A percentile compares a stretch with the other conserved stretches of the same genome.
Conservation (phyloP, 2,888 invertebrate genomes). For the Caenorhabditis becei region DNA sequence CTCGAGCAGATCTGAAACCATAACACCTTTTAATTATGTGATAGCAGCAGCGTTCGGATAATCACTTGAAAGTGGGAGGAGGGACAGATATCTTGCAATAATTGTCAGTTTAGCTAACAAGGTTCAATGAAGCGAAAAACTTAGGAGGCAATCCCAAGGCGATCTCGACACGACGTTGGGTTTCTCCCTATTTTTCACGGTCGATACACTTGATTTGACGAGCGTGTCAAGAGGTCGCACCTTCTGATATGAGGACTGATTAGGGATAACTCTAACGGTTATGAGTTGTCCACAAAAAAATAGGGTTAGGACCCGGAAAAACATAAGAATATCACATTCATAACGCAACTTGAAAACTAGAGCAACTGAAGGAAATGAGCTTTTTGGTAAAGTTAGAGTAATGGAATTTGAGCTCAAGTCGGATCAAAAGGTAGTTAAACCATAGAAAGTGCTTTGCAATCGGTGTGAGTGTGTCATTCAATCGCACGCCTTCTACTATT, state of each 20-base stretch:
- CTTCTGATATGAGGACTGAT: conserved; percentile 37
- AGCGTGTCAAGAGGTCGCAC: conserved; percentile 55
- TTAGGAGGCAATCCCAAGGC: conserved; percentile 58
- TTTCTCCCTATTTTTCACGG: conserved; percentile 52
- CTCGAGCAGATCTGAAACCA: conserved; percentile 60
- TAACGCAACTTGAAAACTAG: not conserved
- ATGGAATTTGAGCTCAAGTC: conserved; percentile 13
- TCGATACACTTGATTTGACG: conserved; percentile 56
- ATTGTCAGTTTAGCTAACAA: conserved; percentile 62
- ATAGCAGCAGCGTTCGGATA: conserved; percentile 9
- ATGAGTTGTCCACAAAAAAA: not conserved
- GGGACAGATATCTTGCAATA: conserved; percentile 56
- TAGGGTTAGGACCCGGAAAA: not conserved
- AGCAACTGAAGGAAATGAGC: not conserved
- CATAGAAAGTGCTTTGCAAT: conserved; percentile 64
- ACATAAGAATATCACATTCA: no score
- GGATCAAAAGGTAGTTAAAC: conserved; percentile 61
- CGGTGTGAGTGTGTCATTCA: conserved; percentile 64
- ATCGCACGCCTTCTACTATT: conserved; percentile 58
- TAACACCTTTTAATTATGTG: not conserved
- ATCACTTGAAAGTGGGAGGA: conserved; percentile 23
- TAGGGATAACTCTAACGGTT: no score
- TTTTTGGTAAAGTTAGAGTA: not conserved
- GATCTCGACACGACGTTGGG: conserved; percentile 50
- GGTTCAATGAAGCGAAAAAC: conserved; percentile 61